Evolutionary conservation across 2,888 invertebrate species (phyloP).

Genomic region (Lasiommata megera): DNA sequence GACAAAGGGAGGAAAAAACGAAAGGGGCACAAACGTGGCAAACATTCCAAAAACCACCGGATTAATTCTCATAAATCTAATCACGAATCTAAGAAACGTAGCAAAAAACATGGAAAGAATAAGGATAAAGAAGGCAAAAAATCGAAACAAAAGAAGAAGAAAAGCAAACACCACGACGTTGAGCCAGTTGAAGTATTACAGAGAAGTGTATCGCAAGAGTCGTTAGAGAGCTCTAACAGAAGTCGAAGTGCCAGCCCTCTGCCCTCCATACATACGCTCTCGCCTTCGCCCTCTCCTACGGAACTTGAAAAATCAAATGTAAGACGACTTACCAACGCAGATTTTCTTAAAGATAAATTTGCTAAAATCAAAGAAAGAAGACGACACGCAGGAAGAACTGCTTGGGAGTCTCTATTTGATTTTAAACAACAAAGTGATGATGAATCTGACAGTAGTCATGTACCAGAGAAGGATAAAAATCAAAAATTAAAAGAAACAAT

Average conservation of each 20-base stretch:
- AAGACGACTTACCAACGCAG: constrained; percentile 55
- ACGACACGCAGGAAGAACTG: constrained; percentile 73
- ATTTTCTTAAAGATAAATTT: constrained; percentile 81
- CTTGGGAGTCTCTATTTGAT: constrained; percentile 72
- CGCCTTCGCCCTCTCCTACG: constrained; percentile 66
- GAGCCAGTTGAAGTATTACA: constrained; percentile 46
- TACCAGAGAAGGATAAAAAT: constrained; percentile 75
- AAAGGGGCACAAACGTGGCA: constrained; percentile 69
- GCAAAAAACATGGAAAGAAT: constrained; percentile 61
- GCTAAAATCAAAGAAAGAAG: constrained; percentile 83
- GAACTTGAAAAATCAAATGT: constrained; percentile 42
- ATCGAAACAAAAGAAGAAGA: constrained; percentile 73
- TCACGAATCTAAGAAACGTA: constrained; percentile 52
- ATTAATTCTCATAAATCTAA: constrained; percentile 59
- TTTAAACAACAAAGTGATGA: constrained; percentile 67
- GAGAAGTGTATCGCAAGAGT: constrained; percentile 53
- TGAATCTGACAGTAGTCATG: constrained; percentile 56
- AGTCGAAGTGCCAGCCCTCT: constrained; percentile 71
- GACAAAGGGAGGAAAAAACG: constrained; percentile 71
- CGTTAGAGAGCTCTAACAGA: constrained; percentile 65
- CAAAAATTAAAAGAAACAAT: constrained; percentile 80
- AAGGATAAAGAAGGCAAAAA: constrained; percentile 73
- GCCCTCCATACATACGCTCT: constrained; percentile 69
- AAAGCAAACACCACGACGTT: constrained; percentile 57
- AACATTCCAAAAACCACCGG: constrained; percentile 73